These are phyloP conservation scores for Nyctibius bracteatus DNA, from an alignment of 2,113 vertebrate genomes.

Conservation along the genomic window DNA sequence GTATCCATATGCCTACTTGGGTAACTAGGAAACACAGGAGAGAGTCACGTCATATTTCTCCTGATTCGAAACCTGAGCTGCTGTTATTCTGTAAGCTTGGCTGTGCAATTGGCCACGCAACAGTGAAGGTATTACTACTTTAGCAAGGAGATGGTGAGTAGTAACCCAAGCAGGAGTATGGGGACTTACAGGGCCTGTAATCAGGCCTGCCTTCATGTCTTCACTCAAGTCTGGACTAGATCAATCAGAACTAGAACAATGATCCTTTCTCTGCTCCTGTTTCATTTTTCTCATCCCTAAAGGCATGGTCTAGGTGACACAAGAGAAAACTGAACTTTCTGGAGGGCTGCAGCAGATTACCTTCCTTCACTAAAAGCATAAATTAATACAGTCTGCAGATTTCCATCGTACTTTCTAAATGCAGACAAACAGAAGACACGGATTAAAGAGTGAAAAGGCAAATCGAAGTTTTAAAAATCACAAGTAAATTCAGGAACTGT, in stretches of 20 bases:
- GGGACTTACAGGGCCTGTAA: neutral
- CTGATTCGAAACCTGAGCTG: neutral
- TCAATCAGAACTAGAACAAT: neutral
- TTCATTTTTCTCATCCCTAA: neutral
- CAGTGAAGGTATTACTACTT: neutral
- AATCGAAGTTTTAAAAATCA: neutral
- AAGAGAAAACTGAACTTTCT: neutral
- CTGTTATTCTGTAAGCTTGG: neutral
- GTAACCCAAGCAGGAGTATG: neutral
- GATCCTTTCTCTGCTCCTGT: rapidly evolving
- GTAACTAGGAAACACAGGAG: neutral
- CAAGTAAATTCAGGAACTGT: neutral
- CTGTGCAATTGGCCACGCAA: neutral
- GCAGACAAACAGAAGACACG: neutral
- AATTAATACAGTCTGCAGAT: neutral
- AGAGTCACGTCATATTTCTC: neutral
- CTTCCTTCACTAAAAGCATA: neutral
- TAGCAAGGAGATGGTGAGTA: neutral
- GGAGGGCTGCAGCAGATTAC: neutral
- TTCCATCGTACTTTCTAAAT: neutral
- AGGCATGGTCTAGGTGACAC: neutral
- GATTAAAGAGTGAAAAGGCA: neutral
- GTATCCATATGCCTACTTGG: neutral
- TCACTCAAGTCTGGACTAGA: neutral
- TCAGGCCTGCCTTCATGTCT: neutral